Percentiles rank a stretch among this genome's conserved stretches.
phyloP scores from a whole-genome alignment of 2,888 invertebrate genomes.

The Apomyelois bistriatella region DNA sequence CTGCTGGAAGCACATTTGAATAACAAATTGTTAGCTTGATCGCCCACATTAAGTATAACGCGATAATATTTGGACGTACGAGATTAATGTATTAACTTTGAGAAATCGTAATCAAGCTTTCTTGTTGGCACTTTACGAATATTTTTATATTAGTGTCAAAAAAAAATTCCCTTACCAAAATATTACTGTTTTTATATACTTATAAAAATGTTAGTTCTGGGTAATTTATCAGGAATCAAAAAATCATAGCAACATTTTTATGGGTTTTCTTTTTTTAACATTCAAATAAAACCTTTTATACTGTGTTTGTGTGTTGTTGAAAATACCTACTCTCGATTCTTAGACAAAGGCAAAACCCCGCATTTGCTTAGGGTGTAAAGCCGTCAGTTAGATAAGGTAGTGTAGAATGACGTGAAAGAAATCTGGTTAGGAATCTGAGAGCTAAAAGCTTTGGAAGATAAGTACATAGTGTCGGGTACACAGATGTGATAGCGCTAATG shows the following conservation, averaged over 20 bases:
- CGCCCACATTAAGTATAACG: conserved; percentile 14
- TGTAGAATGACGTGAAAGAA: conserved; percentile 32
- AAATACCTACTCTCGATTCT: no score
- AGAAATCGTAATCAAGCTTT: not conserved
- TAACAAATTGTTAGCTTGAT: conserved; percentile 41
- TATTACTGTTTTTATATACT: no score
- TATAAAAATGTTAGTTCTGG: no score
- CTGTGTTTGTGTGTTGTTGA: no score
- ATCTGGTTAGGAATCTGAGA: conserved; percentile 52
- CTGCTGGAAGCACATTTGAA: conserved; percentile 38
- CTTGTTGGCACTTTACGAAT: no score
- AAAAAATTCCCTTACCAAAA: no score
- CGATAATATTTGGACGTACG: conserved; percentile 15
- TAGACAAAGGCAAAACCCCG: no score
- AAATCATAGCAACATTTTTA: no score
- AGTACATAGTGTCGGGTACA: conserved; percentile 47
- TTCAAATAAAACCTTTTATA: no score
- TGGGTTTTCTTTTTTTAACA: no score
- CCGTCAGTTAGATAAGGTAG: not conserved
- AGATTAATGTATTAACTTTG: not conserved
- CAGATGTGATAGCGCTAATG: conserved; percentile 71
- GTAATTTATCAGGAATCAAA: no score
- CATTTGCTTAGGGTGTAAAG: not conserved
- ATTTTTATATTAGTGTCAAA: no score
- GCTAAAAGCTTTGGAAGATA: conserved; percentile 72